Percentiles rank a stretch among this genome's conserved stretches.
Conservation (phyloP, 2,797 vertebrate genomes). For the Artibeus jamaicensis region DNA sequence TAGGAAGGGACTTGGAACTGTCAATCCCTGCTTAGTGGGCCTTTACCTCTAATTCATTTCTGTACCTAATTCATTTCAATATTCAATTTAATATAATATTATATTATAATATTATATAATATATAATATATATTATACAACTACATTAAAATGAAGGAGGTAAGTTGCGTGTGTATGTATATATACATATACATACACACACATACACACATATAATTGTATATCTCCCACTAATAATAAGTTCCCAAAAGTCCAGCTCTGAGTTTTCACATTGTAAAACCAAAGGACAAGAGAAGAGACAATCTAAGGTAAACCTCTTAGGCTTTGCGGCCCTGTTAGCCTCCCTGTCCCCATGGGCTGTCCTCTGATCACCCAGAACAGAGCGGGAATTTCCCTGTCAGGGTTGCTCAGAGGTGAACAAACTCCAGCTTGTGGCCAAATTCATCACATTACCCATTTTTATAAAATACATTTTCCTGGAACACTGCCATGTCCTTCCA, state of each 20-base stretch:
- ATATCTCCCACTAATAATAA: not conserved
- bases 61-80: not conserved
- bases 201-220: no score
- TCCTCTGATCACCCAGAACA: not conserved
- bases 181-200: no score
- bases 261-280: not conserved
- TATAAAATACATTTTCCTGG: not conserved
- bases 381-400: not conserved
- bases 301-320: not conserved
- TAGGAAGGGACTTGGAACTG: not conserved
- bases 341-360: not conserved
- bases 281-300: not conserved
- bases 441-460: not conserved
- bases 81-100: no score
- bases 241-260: not conserved
- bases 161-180: no score
- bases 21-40: not conserved
- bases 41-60: not conserved
- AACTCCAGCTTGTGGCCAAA: not conserved
- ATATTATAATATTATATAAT: no score
- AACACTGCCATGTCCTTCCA: not conserved
- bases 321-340: not conserved
- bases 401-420: not conserved
- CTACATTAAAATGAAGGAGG: no score
- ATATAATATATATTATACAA: no score